A percentile compares a stretch with the other conserved stretches of the same genome.
Evolutionary conservation across 2,888 invertebrate species (phyloP).

Genomic region (Phalera bucephala): DNA sequence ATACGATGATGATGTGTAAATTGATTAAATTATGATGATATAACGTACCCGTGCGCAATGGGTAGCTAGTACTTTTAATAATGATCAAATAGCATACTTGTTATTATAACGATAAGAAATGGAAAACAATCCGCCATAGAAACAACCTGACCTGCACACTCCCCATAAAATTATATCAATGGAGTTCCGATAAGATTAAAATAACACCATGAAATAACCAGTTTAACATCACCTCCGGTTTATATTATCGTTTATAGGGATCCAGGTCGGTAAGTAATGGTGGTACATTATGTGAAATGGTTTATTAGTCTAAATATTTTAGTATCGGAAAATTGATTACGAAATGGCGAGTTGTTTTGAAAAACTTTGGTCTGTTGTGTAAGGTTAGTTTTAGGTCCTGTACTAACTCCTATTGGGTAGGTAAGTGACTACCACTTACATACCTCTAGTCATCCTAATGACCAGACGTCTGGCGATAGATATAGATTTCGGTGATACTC

Average conservation of each 20-base stretch:
- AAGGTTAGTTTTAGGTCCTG: slow-evolving; percentile 1
- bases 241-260: neutral
- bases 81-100: too few species aligned
- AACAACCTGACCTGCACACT: slow-evolving; percentile 2
- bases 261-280: neutral
- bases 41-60: too few species aligned
- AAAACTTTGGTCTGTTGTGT: neutral
- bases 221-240: neutral
- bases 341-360: neutral
- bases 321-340: neutral
- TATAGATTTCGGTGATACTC: too few species aligned
- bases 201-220: neutral
- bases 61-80: too few species aligned
- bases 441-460: too few species aligned
- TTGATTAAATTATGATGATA: too few species aligned
- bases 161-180: slow-evolving; percentile 7
- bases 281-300: neutral
- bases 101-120: too few species aligned
- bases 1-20: too few species aligned
- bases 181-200: slow-evolving; percentile 6
- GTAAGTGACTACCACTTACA: too few species aligned
- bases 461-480: too few species aligned
- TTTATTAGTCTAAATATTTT: neutral
- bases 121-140: neutral
- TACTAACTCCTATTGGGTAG: too few species aligned